These are phyloP conservation scores for Actias luna DNA, from an alignment of 2,888 invertebrate species.

Conservation along the genomic window DNA sequence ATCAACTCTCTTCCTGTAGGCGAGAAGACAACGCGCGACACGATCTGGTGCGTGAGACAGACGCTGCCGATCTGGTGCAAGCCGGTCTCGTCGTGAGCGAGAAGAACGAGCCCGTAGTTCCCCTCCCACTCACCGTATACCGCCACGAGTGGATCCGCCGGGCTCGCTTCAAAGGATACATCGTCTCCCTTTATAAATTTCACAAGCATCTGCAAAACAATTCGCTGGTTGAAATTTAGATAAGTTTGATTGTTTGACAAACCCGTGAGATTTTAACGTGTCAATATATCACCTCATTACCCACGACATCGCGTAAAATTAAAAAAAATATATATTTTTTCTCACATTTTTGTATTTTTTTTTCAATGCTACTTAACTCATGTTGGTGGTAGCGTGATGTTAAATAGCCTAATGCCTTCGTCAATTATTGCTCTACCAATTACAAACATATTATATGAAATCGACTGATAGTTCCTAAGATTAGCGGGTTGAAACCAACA, in stretches of 20 bases:
- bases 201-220: constrained; percentile 38
- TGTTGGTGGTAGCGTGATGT: too few relatives aligned
- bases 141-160: constrained; percentile 57
- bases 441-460: too few relatives aligned
- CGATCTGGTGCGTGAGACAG: constrained; percentile 70
- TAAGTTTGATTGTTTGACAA: neutral
- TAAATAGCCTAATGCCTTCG: too few relatives aligned
- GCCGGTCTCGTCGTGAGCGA: constrained; percentile 29
- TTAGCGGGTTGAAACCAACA: too few relatives aligned
- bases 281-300: too few relatives aligned
- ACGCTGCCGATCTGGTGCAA: constrained; percentile 34
- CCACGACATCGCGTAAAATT: too few relatives aligned
- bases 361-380: too few relatives aligned
- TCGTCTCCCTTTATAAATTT: constrained; percentile 53
- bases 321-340: too few relatives aligned
- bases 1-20: constrained; percentile 57
- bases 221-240: too few relatives aligned
- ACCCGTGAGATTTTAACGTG: neutral
- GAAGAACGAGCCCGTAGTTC: constrained; percentile 60
- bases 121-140: constrained; percentile 52
- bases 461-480: too few relatives aligned
- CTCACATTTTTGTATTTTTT: too few relatives aligned
- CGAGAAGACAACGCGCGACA: constrained; percentile 62
- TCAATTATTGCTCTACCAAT: too few relatives aligned
- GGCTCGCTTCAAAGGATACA: constrained; percentile 59